phyloP scores from a whole-genome alignment of 2,888 invertebrate genomes.

The Sclerodermus sp. region DNA sequence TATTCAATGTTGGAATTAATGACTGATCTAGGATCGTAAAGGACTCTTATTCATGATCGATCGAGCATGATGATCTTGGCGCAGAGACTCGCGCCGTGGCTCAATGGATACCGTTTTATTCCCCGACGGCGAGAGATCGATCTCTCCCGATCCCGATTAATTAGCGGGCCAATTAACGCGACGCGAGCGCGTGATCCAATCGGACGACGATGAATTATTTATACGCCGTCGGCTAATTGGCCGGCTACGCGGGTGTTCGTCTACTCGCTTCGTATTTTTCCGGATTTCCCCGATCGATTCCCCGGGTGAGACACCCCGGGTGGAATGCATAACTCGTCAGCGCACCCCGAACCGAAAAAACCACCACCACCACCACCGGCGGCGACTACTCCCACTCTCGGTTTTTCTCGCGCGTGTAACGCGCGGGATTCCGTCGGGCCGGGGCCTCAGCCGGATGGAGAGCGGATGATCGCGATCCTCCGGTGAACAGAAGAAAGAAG shows the following conservation, averaged over 20 bases:
- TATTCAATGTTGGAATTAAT: no score
- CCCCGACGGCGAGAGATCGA: slow-evolving; percentile 16
- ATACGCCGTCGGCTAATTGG: slow-evolving; percentile 39
- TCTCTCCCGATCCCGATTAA: slow-evolving; percentile 36
- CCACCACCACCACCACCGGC: no score
- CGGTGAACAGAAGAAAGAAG: no score
- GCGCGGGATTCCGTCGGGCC: neutral
- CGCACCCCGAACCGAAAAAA: no score
- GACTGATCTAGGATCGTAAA: no score
- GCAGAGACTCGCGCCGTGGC: neutral
- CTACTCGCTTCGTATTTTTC: neutral
- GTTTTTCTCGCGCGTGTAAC: slow-evolving; percentile 3
- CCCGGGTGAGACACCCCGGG: no score
- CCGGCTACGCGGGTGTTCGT: slow-evolving; percentile 13
- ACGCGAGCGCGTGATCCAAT: slow-evolving; percentile 17
- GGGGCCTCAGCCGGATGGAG: neutral
- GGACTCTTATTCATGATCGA: no score
- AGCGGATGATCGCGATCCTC: slow-evolving; percentile 5
- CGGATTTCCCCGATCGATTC: no score
- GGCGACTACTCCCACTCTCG: no score
- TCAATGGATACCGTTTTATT: slow-evolving; percentile 2
- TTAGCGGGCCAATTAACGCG: slow-evolving; percentile 31
- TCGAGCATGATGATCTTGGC: neutral
- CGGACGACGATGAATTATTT: slow-evolving; percentile 33
- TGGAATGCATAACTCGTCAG: no score